Percentiles rank a stretch among this genome's conserved stretches.
Evolutionary conservation across 2,888 invertebrate species (phyloP).

Genomic region (Sesamia inferens): DNA sequence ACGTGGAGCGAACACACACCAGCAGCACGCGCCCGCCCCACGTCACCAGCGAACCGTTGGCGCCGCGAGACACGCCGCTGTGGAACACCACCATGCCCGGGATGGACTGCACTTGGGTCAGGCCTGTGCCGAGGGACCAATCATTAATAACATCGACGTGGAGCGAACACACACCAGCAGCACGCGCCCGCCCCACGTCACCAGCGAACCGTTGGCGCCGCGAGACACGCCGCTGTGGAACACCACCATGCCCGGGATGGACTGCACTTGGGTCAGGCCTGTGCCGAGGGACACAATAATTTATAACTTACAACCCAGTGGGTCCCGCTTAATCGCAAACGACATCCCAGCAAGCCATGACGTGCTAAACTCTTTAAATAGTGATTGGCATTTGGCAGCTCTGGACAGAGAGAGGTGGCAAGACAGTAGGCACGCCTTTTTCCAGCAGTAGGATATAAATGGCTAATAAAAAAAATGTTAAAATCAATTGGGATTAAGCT

Average conservation of each 20-base stretch:
- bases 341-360: too few relatives aligned
- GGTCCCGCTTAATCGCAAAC: too few relatives aligned
- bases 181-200: conserved; percentile 98
- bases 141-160: conserved; percentile 78
- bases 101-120: conserved; percentile 88
- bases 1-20: conserved; percentile 92
- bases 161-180: conserved; percentile 93
- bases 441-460: too few relatives aligned
- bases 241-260: conserved; percentile 89
- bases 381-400: too few relatives aligned
- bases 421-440: too few relatives aligned
- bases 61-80: conserved; percentile 93
- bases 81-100: conserved; percentile 93
- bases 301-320: too few relatives aligned
- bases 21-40: conserved; percentile 97
- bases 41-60: conserved; percentile 92
- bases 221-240: conserved; percentile 96
- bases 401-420: too few relatives aligned
- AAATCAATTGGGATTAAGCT: too few relatives aligned
- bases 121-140: conserved; percentile 79
- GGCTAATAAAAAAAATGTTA: too few relatives aligned
- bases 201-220: conserved; percentile 90
- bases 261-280: conserved; percentile 90
- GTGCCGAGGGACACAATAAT: neutral
- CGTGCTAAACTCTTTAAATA: too few relatives aligned